Percentiles rank a stretch among this genome's conserved stretches.
Evolutionary conservation across 2,113 vertebrate species (phyloP).

Genomic region (Aphyosemion australe): DNA sequence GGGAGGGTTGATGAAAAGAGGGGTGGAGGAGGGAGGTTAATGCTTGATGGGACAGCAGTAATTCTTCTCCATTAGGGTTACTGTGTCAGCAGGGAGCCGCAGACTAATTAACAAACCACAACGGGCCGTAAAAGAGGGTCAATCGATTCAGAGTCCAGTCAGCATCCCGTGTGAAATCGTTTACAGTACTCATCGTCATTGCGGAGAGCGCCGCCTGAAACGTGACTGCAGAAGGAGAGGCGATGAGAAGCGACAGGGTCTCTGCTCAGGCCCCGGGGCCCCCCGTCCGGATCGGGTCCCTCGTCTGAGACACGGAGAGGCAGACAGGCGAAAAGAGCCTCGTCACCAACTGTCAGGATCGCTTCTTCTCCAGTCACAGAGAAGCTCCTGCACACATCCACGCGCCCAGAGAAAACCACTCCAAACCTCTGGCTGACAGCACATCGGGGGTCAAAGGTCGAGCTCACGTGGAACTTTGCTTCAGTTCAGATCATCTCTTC

Average conservation of each 20-base stretch:
- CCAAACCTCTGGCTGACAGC: not conserved
- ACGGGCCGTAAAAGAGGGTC: conserved; percentile 58
- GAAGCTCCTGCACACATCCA: conserved; percentile 48
- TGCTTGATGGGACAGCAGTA: conserved; percentile 68
- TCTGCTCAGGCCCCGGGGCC: conserved; percentile 13
- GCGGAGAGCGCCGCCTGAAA: conserved; percentile 11
- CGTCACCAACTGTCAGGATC: conserved; percentile 69
- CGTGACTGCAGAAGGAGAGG: conserved; percentile 15
- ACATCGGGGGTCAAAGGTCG: too few relatives aligned
- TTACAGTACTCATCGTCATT: conserved; percentile 37
- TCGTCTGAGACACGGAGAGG: conserved; percentile 56
- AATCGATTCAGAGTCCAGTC: conserved; percentile 66
- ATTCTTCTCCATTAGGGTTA: conserved; percentile 77
- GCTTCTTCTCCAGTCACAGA: conserved; percentile 50
- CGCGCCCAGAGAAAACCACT: conserved; percentile 33
- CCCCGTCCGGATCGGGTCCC: conserved; percentile 26
- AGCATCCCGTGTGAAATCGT: conserved; percentile 65
- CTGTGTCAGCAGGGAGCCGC: conserved; percentile 75
- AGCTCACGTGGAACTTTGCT: too few relatives aligned
- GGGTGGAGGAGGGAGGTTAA: conserved; percentile 57
- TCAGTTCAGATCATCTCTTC: too few relatives aligned
- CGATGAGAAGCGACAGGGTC: conserved; percentile 61
- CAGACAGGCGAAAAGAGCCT: conserved; percentile 66
- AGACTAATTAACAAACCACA: conserved; percentile 72
- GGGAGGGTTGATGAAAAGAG: conserved; percentile 31